phyloP scores from a whole-genome alignment of 1,140 invertebrate genomes.

The Anastrepha ludens region DNA sequence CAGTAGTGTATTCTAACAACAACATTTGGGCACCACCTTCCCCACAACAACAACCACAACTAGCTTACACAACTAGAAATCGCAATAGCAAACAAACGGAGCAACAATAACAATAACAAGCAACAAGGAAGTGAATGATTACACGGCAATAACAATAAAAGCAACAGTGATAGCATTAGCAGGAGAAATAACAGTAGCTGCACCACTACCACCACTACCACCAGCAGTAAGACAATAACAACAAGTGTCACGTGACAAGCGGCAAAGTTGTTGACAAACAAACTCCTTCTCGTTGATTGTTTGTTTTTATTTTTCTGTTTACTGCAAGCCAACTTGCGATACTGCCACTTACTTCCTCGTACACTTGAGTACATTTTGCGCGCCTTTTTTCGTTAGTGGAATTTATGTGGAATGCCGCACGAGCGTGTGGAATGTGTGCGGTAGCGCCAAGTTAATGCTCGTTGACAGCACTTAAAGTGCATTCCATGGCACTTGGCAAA shows the following conservation, averaged over 20 bases:
- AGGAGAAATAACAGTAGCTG: neutral
- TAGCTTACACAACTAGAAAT: neutral
- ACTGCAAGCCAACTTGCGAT: neutral
- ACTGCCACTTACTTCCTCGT: no score
- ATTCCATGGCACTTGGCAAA: conserved; percentile 37
- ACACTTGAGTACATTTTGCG: neutral
- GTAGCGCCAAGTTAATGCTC: neutral
- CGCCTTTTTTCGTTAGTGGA: conserved; percentile 26
- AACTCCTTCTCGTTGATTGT: neutral
- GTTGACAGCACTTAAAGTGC: conserved; percentile 39
- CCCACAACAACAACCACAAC: conserved; percentile 45
- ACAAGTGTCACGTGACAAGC: conserved; percentile 39
- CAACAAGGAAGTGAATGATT: neutral
- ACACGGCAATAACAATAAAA: conserved; percentile 49
- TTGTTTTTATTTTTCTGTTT: neutral
- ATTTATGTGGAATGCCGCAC: conserved; percentile 29
- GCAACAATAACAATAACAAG: conserved; percentile 14
- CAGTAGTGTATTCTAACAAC: conserved; percentile 30
- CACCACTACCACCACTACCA: neutral
- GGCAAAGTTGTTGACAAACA: conserved; percentile 51
- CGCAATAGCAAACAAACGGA: neutral
- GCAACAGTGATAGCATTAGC: conserved; percentile 9
- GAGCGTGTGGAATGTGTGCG: conserved; percentile 27
- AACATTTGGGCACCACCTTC: conserved; percentile 40
- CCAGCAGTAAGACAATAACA: neutral